phyloP scores from a whole-genome alignment of 2,888 invertebrate species.

The Hyposoter dolosus region DNA sequence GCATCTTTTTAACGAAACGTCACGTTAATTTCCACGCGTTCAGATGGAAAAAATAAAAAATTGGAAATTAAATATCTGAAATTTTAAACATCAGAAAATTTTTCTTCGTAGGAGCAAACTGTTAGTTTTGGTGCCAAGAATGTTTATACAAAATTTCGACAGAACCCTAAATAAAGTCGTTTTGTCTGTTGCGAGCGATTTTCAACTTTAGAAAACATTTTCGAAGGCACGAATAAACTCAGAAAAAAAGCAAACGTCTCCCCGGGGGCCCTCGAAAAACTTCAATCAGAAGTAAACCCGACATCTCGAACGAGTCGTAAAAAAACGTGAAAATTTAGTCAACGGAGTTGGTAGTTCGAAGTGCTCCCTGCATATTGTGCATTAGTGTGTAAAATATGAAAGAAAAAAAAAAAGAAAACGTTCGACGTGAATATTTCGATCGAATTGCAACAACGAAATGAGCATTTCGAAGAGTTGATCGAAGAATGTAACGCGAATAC shows the following conservation, averaged over 20 bases:
- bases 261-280: neutral
- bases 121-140: no score
- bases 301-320: neutral
- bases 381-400: slow-evolving; percentile 20
- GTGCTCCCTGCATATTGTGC: slow-evolving; percentile 16
- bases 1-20: no score
- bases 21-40: no score
- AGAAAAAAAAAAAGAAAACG: slow-evolving; percentile 18
- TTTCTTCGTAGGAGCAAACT: no score
- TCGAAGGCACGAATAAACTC: neutral
- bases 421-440: slow-evolving; percentile 53
- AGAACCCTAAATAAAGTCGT: no score
- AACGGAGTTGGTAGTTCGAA: neutral
- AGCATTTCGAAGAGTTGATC: slow-evolving; percentile 29
- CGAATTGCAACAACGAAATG: slow-evolving; percentile 64
- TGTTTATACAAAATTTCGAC: no score
- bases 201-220: neutral
- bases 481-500: neutral
- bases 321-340: slow-evolving; percentile 6
- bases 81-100: no score
- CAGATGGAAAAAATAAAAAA: no score
- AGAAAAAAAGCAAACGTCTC: neutral
- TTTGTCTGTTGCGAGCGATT: neutral
- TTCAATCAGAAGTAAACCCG: neutral
- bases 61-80: no score